Base-by-base conservation (phyloP, 1,140 invertebrate species). In the Phenacoccus solenopsis region DNA sequence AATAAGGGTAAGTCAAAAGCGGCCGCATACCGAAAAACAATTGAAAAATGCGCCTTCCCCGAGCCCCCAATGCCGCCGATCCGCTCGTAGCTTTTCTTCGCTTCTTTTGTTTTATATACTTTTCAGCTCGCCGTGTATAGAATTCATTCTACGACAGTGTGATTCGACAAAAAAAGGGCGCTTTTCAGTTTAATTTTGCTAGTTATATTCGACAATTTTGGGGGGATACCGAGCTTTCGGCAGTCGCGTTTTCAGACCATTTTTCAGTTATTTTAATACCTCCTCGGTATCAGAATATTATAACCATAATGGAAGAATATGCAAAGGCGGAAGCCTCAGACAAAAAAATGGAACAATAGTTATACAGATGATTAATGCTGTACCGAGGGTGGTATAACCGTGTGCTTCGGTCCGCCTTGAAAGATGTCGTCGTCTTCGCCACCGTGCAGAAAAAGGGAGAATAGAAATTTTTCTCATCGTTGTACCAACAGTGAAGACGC, bases 41-140 rank as follows among this genome's bases (percentile, higher is more conserved):
- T 64, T 13, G 10, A 13, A 64, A 64, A 64, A 64, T 64, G 20
- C 25, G 25, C 59, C 59, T 22, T 20, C 25, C 16, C 25, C 16
- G 56, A 4, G 56, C 56, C 56, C 21, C 30, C 5, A 32, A 32
- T 13, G 5, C 30, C 56, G 56, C 56, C 5, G 5, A 4, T 59
- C 20, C 21, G 56, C 20, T 25, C 22, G 25, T 27, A 64, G 59
- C 16, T 64, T n/a, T 64, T 64, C 59, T 64, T 64, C 7, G n/a
- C n/a, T n/a, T 64, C 59, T 27, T 25, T 64, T 64, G 59, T 64
- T 64, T 64, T 64, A 27, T 64, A 49, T 64, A n/a, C n/a, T n/a
- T 64, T 64, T 25, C 59, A 64, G 22, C n/a, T n/a, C n/a, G n/a
- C 25, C 10, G 59, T 16, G 16, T 64, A 64, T 64, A 25, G 7